A percentile compares a stretch with the other conserved stretches of the same genome.
Evolutionary conservation across 1,140 invertebrate species (phyloP).

Genomic region (Euwallacea fornicatus): DNA sequence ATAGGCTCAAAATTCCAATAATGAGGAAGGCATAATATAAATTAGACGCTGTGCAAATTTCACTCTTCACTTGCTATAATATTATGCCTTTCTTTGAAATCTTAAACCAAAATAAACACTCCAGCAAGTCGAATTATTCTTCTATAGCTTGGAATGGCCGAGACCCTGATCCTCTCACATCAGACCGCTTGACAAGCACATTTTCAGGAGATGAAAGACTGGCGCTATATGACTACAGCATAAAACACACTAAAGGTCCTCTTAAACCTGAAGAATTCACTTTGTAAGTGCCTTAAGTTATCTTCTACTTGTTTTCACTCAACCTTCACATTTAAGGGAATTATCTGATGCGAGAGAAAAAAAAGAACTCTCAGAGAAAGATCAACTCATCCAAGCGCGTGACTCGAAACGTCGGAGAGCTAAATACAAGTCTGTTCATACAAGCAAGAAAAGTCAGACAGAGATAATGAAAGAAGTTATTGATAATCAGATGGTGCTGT

Average conservation of each 20-base stretch:
- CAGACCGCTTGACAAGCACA: conserved; percentile 57
- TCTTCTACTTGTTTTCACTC: conserved; percentile 9
- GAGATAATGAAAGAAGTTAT: conserved; percentile 67
- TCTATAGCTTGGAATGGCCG: conserved; percentile 52
- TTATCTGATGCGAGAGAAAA: conserved; percentile 31
- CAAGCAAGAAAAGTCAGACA: conserved; percentile 65
- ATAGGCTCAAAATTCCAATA: too few relatives aligned
- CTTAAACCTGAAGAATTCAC: conserved; percentile 47
- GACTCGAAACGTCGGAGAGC: conserved; percentile 65
- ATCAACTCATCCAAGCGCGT: conserved; percentile 61
- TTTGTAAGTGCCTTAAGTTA: conserved; percentile 42
- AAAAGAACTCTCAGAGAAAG: conserved; percentile 49
- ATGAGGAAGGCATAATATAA: too few relatives aligned
- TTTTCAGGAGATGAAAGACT: conserved; percentile 58
- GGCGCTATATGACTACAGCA: conserved; percentile 57
- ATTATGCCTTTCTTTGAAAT: too few relatives aligned
- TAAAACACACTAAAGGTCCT: conserved; percentile 53
- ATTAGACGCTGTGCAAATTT: too few relatives aligned
- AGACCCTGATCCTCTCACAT: conserved; percentile 59
- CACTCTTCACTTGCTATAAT: too few relatives aligned
- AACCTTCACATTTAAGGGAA: conserved; percentile 13
- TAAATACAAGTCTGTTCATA: conserved; percentile 65
- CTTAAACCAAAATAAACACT: too few relatives aligned
- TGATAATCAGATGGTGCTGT: conserved; percentile 57
- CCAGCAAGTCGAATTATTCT: conserved; percentile 5